Evolutionary conservation across 1,140 invertebrate genomes (phyloP).

Genomic region (Dinothrombium tinctorium): DNA sequence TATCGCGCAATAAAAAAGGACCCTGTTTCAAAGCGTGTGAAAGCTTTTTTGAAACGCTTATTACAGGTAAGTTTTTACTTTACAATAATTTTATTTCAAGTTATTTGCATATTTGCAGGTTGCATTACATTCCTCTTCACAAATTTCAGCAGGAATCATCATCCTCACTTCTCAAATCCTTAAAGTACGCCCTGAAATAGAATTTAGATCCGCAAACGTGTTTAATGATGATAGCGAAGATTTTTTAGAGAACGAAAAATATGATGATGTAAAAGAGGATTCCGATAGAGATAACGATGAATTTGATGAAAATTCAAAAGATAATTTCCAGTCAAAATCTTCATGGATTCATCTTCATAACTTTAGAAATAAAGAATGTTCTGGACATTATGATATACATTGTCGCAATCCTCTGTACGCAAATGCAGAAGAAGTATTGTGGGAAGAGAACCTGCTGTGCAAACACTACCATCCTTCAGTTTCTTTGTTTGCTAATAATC

Average conservation of each 20-base stretch:
- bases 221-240: neutral
- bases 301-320: conserved; percentile 6
- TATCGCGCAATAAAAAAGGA: conserved; percentile 63
- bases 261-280: conserved; percentile 2
- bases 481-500: conserved; percentile 52
- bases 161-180: conserved; percentile 48
- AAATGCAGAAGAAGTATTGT: conserved; percentile 39
- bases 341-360: conserved; percentile 20
- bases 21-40: conserved; percentile 36
- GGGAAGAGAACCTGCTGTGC: conserved; percentile 43
- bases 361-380: conserved; percentile 4
- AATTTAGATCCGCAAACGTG: conserved; percentile 4
- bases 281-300: conserved; percentile 21
- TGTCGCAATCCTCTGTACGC: conserved; percentile 58
- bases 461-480: conserved; percentile 77
- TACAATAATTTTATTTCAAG: conserved; percentile 15
- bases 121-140: conserved; percentile 27
- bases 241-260: too few species aligned
- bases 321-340: conserved; percentile 6
- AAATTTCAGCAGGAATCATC: conserved; percentile 46
- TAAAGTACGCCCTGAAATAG: conserved; percentile 19
- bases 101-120: conserved; percentile 10
- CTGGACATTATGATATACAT: conserved; percentile 36
- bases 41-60: conserved; percentile 68
- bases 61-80: conserved; percentile 39